Evolutionary conservation across 1,140 invertebrate species (phyloP).

Genomic region (Patella vulgata): DNA sequence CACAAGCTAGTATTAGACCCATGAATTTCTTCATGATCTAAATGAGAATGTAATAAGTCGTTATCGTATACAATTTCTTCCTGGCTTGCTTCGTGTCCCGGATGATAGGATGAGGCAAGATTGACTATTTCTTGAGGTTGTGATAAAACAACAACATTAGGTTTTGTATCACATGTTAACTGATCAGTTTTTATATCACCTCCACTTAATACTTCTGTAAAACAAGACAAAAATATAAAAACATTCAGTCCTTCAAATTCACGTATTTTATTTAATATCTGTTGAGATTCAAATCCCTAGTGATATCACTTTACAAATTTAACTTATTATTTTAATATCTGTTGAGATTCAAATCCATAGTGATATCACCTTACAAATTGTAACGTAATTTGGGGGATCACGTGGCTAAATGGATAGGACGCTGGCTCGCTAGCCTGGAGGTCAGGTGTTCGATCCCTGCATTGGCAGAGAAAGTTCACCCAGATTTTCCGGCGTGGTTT

Average conservation of each 20-base stretch:
- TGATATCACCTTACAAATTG: background rate
- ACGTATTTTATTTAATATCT: background rate
- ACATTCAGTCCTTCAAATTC: background rate
- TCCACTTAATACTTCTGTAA: slow-evolving; percentile 9
- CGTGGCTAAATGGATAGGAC: no score
- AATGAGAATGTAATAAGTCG: slow-evolving; percentile 29
- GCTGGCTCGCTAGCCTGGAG: no score
- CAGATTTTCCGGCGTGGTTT: no score
- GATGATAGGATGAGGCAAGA: slow-evolving; percentile 23
- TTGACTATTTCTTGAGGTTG: slow-evolving; percentile 39
- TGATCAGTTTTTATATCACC: background rate
- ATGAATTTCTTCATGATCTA: slow-evolving; percentile 32
- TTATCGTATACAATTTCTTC: slow-evolving; percentile 40
- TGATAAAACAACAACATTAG: slow-evolving; percentile 47
- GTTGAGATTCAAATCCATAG: background rate
- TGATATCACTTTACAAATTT: background rate
- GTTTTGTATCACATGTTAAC: slow-evolving; percentile 1
- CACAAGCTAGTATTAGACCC: slow-evolving; percentile 1
- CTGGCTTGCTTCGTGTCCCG: background rate
- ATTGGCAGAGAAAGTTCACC: no score
- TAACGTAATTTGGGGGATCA: no score
- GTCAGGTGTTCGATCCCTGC: no score
- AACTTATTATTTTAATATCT: background rate
- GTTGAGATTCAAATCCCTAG: background rate
- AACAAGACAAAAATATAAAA: background rate